Evolutionary conservation across 1,140 invertebrate species (phyloP), one percentile per base, ranked within the genome.

Genomic region (Ylistrum balloti): DNA sequence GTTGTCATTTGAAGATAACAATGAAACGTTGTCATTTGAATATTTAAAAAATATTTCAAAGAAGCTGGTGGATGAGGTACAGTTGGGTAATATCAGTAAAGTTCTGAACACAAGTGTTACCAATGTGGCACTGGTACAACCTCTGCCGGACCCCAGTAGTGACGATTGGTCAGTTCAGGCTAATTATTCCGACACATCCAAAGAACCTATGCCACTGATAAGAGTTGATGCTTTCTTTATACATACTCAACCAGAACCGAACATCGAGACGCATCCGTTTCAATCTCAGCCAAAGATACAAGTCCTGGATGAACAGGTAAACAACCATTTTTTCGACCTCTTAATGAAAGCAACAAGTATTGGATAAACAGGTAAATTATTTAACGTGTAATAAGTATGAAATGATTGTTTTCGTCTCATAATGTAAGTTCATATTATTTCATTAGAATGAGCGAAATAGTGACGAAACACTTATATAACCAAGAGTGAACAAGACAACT

Each of bases 281-380:
- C 33, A 41, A 7, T 35, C 86, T 33, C 91, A 91, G 56, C 91
- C 91, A 0, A 88, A 88, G 34, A 22, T 91, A 20, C 87, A 91
- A 45, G 86, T 91, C 33, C 10, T 88, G 11, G 91, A 91, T 74
- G 56, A 28, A 33, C 32, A 86, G 41, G 91, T 91, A 90, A 85
- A 74, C 41, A 15, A 45, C 13, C 35, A n/a, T n/a, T n/a, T n/a
- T n/a, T n/a, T n/a, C n/a, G n/a, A n/a, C n/a, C n/a, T n/a, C n/a
- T n/a, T n/a, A n/a, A n/a, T n/a, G n/a, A n/a, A n/a, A n/a, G n/a
- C n/a, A n/a, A n/a, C n/a, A n/a, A n/a, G n/a, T n/a, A n/a, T n/a
- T n/a, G n/a, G n/a, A n/a, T n/a, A n/a, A n/a, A n/a, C n/a, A n/a
- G n/a, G n/a, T n/a, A n/a, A n/a, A n/a, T n/a, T n/a, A n/a, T n/a